phyloP scores from a whole-genome alignment of 37 sponge, comb jelly and placozoan species.

The Hexactinellida sp. region DNA sequence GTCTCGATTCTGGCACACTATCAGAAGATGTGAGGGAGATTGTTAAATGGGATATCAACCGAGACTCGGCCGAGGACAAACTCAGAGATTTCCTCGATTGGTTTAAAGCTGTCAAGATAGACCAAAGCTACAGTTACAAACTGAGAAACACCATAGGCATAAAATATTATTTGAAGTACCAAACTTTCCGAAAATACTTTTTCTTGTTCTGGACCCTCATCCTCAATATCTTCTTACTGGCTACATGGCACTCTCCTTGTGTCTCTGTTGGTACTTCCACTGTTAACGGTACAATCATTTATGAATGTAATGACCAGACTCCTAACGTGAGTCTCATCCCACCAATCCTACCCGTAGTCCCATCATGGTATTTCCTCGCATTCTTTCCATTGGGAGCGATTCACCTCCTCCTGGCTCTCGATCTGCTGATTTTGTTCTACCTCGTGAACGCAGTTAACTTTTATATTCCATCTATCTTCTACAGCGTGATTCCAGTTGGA shows the following conservation, averaged over 20 bases:
- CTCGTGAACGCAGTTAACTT: constrained; percentile 36
- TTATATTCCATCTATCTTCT: constrained; percentile 19
- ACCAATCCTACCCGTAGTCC: constrained; percentile 24
- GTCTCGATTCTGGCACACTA: constrained; percentile 16
- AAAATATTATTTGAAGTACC: neutral
- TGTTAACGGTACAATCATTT: neutral
- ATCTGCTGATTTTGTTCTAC: constrained; percentile 30
- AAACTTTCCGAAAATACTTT: neutral
- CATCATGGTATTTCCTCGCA: constrained; percentile 25
- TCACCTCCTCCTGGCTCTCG: constrained; percentile 29
- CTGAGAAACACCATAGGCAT: neutral
- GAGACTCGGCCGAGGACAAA: constrained; percentile 65
- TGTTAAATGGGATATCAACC: constrained; percentile 55
- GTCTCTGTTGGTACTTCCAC: neutral
- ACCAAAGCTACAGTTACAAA: constrained; percentile 17
- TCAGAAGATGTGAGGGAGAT: constrained; percentile 45
- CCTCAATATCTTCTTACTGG: neutral
- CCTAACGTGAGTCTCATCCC: neutral
- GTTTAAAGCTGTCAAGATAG: constrained; percentile 48
- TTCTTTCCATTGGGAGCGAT: constrained; percentile 31
- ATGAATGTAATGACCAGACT: neutral
- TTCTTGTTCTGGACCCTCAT: neutral
- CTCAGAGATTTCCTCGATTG: constrained; percentile 63
- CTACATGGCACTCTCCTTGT: neutral
- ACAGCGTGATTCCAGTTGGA: constrained; percentile 14